Evolutionary conservation across 2,888 invertebrate species (phyloP).

Genomic region (Mythimna albipuncta): DNA sequence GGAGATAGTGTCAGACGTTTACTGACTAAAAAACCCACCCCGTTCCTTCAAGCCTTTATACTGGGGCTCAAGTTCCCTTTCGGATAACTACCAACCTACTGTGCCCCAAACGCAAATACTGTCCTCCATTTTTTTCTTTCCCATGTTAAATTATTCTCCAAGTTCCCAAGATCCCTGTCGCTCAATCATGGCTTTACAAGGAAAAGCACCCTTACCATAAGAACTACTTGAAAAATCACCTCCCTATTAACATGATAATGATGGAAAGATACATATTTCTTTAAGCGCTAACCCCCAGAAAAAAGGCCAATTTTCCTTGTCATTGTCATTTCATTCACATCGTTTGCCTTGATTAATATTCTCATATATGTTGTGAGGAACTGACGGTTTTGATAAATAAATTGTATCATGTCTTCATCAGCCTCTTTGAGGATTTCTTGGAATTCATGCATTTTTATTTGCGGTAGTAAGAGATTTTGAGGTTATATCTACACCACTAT

Average conservation of each 20-base stretch:
- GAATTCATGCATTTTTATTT: conserved; percentile 10
- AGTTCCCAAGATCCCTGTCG: background rate
- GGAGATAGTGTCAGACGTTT: too few relatives aligned
- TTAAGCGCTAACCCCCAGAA: conserved; percentile 4
- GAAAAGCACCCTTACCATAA: conserved; percentile 3
- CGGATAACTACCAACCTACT: too few relatives aligned
- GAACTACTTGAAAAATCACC: conserved; percentile 25
- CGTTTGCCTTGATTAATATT: conserved; percentile 44
- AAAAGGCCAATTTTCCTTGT: conserved; percentile 22
- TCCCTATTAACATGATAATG: conserved; percentile 38
- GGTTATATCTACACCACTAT: too few relatives aligned
- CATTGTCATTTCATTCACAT: conserved; percentile 22
- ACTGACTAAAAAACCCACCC: too few relatives aligned
- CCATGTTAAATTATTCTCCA: too few relatives aligned
- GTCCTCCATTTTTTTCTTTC: too few relatives aligned
- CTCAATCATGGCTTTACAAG: conserved; percentile 1
- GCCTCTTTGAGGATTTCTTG: background rate
- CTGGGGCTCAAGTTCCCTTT: too few relatives aligned
- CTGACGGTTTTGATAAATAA: conserved; percentile 4
- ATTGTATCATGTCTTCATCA: conserved; percentile 2
- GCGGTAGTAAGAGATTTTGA: background rate
- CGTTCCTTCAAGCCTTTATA: too few relatives aligned
- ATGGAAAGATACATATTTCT: conserved; percentile 21
- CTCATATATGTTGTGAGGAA: conserved; percentile 4
- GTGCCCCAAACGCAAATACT: too few relatives aligned